phyloP scores from a whole-genome alignment of 2,888 invertebrate species.

The Hymenopus coronatus region DNA sequence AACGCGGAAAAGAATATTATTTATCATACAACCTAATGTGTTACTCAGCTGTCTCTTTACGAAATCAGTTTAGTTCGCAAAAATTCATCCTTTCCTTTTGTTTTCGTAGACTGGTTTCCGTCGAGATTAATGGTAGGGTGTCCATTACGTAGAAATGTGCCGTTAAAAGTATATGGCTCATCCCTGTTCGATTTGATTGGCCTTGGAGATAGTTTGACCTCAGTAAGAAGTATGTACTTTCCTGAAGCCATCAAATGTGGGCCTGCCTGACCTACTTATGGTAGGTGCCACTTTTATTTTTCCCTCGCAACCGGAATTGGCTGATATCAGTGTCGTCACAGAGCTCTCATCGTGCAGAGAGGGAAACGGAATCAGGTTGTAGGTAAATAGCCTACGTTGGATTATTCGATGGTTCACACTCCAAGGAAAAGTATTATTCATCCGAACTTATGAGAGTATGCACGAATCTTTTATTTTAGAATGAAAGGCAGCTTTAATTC shows the following conservation, averaged over 20 bases:
- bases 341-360: not conserved
- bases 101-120: too few relatives aligned
- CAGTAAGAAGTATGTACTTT: not conserved
- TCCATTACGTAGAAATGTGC: not conserved
- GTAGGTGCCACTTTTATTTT: not conserved
- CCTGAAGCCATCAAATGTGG: not conserved
- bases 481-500: too few relatives aligned
- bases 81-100: too few relatives aligned
- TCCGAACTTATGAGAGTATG: too few relatives aligned
- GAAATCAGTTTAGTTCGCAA: too few relatives aligned
- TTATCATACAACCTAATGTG: too few relatives aligned
- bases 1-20: too few relatives aligned
- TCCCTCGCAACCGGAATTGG: not conserved
- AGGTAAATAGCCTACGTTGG: not conserved
- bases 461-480: too few relatives aligned
- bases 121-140: not conserved
- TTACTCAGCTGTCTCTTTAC: too few relatives aligned
- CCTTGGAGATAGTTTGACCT: not conserved
- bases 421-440: too few relatives aligned
- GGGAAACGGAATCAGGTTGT: not conserved
- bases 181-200: not conserved
- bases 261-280: not conserved
- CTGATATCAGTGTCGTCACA: not conserved
- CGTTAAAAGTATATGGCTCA: not conserved
- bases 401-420: too few relatives aligned